Conservation (phyloP, 1,140 invertebrate genomes). For the Neodiprion pinetum region DNA sequence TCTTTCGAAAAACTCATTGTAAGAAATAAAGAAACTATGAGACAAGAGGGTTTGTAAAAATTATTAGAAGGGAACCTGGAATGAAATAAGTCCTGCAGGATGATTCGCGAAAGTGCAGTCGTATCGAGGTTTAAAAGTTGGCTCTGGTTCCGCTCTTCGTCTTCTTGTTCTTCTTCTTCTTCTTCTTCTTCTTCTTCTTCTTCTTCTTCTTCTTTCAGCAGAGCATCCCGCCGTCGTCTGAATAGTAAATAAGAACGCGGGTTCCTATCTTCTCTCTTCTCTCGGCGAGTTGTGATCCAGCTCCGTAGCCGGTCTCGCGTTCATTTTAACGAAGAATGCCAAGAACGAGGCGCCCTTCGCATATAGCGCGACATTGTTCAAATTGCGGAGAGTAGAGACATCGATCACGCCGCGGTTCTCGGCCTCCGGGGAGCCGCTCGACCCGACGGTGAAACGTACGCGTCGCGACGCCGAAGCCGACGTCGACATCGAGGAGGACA, state of each 20-base stretch:
- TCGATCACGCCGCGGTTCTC: constrained; percentile 51
- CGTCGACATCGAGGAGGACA: background rate
- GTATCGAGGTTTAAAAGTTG: no score
- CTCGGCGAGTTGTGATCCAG: no score
- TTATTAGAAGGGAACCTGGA: no score
- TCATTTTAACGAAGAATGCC: constrained; percentile 48
- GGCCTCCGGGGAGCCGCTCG: constrained; percentile 47
- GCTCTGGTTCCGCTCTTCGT: no score
- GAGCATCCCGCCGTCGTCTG: constrained; percentile 18
- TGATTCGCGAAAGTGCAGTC: no score
- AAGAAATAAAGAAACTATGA: no score
- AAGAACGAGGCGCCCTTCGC: constrained; percentile 41
- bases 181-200: no score
- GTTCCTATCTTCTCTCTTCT: no score
- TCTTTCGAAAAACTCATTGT: no score
- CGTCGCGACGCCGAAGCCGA: background rate
- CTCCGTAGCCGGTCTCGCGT: constrained; percentile 30
- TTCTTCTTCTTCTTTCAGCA: background rate
- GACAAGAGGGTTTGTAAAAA: no score
- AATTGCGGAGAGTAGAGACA: constrained; percentile 57
- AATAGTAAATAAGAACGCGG: constrained; percentile 56
- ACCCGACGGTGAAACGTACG: constrained; percentile 26
- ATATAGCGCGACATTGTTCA: constrained; percentile 54
- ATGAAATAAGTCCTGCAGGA: no score
- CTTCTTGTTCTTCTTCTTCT: no score